Evolutionary conservation across 2,888 invertebrate genomes (phyloP).

Genomic region (Drosophila recens): DNA sequence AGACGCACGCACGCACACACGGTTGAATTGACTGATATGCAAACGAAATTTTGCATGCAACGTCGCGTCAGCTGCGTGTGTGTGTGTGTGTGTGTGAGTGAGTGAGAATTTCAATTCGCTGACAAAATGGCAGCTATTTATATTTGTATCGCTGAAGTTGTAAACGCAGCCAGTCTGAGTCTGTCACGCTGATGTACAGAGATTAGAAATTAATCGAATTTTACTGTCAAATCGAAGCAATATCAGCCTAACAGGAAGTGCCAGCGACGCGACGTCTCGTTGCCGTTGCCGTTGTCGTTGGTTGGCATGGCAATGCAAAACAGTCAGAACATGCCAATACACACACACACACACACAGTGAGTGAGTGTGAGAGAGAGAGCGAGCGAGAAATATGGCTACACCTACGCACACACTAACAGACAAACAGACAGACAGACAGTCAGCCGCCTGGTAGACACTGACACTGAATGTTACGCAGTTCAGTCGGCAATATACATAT

Average conservation of each 20-base stretch:
- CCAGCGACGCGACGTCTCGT: conserved; percentile 41
- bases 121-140: conserved; percentile 78
- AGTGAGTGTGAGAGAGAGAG: background rate
- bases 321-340: conserved; percentile 63
- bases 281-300: conserved; percentile 62
- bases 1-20: background rate
- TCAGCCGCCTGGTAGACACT: conserved; percentile 60
- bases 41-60: conserved; percentile 69
- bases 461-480: conserved; percentile 75
- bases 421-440: conserved; percentile 31
- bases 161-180: conserved; percentile 16
- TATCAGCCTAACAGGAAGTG: conserved; percentile 57
- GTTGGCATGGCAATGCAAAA: conserved; percentile 79
- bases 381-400: conserved; percentile 32
- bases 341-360: conserved; percentile 35
- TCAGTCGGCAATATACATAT: conserved; percentile 53
- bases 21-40: conserved; percentile 37
- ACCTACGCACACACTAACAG: conserved; percentile 44
- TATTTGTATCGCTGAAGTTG: conserved; percentile 53
- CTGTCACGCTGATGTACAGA: conserved; percentile 71
- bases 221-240: conserved; percentile 76
- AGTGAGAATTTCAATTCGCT: conserved; percentile 57
- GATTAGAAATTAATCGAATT: conserved; percentile 81
- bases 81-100: conserved; percentile 11
- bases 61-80: conserved; percentile 44